These are phyloP conservation scores for Heliangelus exortis DNA, from an alignment of 2,797 vertebrate genomes.

Conservation along the genomic window DNA sequence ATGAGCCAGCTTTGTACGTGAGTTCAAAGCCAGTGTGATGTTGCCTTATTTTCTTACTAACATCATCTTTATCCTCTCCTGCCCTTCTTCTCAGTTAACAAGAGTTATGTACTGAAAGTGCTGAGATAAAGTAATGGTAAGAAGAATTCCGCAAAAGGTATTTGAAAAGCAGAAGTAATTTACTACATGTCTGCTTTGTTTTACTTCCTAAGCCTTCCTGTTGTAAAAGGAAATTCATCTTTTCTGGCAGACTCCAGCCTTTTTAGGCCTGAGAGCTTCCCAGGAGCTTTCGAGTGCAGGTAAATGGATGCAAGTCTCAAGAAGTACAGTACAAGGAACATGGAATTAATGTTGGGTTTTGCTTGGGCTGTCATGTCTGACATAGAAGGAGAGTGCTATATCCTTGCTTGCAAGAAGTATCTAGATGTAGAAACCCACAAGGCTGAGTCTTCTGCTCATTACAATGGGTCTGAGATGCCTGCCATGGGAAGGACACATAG, in stretches of 20 bases:
- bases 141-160: conserved; percentile 73
- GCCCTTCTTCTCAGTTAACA: conserved; percentile 74
- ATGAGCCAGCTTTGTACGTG: conserved; percentile 26
- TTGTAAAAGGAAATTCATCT: conserved; percentile 77
- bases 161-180: conserved; percentile 77
- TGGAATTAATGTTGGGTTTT: conserved; percentile 38
- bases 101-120: conserved; percentile 74
- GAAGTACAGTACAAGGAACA: conserved; percentile 41
- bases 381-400: conserved; percentile 41
- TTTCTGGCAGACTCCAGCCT: conserved; percentile 72
- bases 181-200: conserved; percentile 78
- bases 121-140: conserved; percentile 81
- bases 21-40: conserved; percentile 51
- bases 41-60: conserved; percentile 67
- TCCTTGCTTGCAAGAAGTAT: conserved; percentile 20
- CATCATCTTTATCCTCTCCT: conserved; percentile 78
- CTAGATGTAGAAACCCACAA: background rate
- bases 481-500: rapidly evolving
- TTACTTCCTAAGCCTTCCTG: conserved; percentile 79
- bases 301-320: conserved; percentile 71
- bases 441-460: background rate
- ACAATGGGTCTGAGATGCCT: background rate
- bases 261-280: conserved; percentile 66
- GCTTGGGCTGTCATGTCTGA: conserved; percentile 44
- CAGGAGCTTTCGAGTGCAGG: conserved; percentile 69